These are phyloP conservation scores for Eurystomus gularis DNA, from an alignment of 2,113 vertebrate species.

Conservation along the genomic window DNA sequence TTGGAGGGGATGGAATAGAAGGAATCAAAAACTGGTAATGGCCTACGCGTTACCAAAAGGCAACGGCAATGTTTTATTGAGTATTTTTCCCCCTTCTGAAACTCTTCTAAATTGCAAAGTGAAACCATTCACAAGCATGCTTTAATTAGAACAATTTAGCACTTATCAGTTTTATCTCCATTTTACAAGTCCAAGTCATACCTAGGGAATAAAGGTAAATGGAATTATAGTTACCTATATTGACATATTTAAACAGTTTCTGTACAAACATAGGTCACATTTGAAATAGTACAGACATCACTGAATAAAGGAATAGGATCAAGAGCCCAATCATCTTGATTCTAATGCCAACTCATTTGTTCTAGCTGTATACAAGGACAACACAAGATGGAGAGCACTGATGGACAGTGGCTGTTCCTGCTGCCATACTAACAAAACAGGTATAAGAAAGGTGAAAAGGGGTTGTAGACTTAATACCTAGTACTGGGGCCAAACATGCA, in stretches of 20 bases:
- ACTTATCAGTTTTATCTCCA: neutral
- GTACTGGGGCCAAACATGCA: neutral
- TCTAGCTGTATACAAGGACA: neutral
- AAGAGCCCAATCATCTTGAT: neutral
- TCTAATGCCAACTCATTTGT: accelerated
- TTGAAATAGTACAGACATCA: neutral
- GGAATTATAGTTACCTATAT: neutral
- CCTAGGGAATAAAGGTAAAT: neutral
- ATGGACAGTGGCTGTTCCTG: neutral
- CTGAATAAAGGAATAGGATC: neutral
- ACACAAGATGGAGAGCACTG: neutral
- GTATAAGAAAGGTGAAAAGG: neutral
- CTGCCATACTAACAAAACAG: neutral
- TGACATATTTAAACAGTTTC: neutral
- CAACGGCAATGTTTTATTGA: neutral
- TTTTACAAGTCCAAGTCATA: neutral
- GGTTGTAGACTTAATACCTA: accelerated
- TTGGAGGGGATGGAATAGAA: neutral
- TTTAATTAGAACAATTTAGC: neutral
- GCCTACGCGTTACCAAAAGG: neutral
- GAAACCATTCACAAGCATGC: neutral
- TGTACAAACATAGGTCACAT: too few relatives aligned
- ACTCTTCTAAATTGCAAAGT: neutral
- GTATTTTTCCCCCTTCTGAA: neutral
- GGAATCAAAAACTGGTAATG: neutral